These are phyloP conservation scores for Phrynocephalus guinanensis DNA, from an alignment of 2,797 vertebrate species.

Conservation along the genomic window DNA sequence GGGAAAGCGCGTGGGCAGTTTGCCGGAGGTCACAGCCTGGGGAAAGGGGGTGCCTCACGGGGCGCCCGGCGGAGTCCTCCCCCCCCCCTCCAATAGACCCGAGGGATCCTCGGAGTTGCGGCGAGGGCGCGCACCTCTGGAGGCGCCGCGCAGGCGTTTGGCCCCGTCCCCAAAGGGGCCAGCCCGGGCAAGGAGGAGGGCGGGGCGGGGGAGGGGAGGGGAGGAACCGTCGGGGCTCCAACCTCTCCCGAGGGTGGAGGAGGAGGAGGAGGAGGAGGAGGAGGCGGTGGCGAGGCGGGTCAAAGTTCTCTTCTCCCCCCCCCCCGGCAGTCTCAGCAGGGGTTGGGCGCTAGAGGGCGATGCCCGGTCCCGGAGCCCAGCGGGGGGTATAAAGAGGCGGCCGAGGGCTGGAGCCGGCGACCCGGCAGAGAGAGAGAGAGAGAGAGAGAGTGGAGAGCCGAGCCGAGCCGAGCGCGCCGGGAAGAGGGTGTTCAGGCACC, in stretches of 20 bases:
- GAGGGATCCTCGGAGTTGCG: not conserved
- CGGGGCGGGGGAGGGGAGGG: not conserved
- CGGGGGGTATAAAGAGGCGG: slow-evolving; percentile 68
- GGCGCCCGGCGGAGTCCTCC: not conserved
- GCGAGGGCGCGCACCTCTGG: not conserved
- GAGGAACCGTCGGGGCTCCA: not conserved
- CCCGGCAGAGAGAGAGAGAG: too few species aligned
- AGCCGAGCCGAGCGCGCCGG: too few species aligned
- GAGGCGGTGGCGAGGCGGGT: slow-evolving; percentile 18
- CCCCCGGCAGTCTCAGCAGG: slow-evolving; percentile 31
- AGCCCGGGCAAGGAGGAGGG: not conserved
- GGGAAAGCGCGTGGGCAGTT: not conserved
- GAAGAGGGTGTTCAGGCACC: too few species aligned
- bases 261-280: not conserved
- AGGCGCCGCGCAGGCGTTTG: not conserved
- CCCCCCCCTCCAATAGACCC: not conserved
- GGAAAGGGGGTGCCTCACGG: not conserved
- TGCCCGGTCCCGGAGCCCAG: slow-evolving; percentile 31
- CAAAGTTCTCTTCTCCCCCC: slow-evolving; percentile 58
- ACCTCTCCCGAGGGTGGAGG: not conserved
- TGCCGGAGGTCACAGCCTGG: not conserved
- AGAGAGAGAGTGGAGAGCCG: too few species aligned
- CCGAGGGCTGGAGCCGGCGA: too few species aligned
- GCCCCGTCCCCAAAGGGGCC: not conserved
- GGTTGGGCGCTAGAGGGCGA: slow-evolving; percentile 76